A percentile compares a stretch with the other conserved stretches of the same genome.
These are phyloP conservation scores for Heliconius erato DNA, from an alignment of 2,888 invertebrate genomes.

Conservation along the genomic window DNA sequence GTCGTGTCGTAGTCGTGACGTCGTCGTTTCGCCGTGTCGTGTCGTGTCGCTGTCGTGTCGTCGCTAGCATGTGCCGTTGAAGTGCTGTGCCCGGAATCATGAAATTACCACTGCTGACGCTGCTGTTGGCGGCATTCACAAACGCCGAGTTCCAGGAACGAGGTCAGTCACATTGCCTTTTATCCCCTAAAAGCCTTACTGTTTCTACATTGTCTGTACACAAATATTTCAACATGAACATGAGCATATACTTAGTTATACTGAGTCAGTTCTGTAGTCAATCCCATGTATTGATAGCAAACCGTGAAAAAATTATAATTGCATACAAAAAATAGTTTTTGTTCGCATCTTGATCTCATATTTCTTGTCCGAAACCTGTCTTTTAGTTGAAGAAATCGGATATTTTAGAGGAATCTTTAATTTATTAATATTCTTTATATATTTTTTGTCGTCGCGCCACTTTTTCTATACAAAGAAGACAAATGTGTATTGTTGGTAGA, in stretches of 20 bases:
- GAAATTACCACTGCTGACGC: conserved; percentile 58
- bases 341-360: conserved; percentile 22
- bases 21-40: conserved; percentile 35
- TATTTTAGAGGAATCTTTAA: conserved; percentile 8
- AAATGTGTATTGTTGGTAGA: not conserved
- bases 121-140: conserved; percentile 59
- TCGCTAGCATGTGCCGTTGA: conserved; percentile 67
- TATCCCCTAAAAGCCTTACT: conserved; percentile 19
- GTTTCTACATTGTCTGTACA: not conserved
- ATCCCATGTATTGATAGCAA: conserved; percentile 26
- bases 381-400: conserved; percentile 6
- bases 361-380: not conserved
- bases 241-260: not conserved
- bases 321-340: conserved; percentile 45
- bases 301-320: conserved; percentile 40
- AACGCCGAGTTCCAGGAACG: conserved; percentile 76
- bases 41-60: conserved; percentile 49
- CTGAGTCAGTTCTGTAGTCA: not conserved
- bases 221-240: not conserved
- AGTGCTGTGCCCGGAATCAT: conserved; percentile 57
- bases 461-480: not conserved
- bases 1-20: conserved; percentile 55
- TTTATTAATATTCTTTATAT: not conserved
- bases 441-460: not conserved
- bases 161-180: conserved; percentile 63